A percentile compares a stretch with the other conserved stretches of the same genome.
phyloP scores from a whole-genome alignment of 2,797 vertebrate species.

The Halcyon leucocephala region DNA sequence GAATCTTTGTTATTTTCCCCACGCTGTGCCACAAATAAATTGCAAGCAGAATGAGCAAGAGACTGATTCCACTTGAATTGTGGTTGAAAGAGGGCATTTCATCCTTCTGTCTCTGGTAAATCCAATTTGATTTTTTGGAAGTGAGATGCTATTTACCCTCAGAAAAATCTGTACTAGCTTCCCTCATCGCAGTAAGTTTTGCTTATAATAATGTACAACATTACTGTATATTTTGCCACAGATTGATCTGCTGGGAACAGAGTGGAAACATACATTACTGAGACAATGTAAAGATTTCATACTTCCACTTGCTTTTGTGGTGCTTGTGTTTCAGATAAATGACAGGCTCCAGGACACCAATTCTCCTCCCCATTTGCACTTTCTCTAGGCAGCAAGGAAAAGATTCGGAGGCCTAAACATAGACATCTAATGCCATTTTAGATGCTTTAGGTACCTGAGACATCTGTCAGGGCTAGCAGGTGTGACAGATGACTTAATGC shows the following conservation, averaged over 20 bases:
- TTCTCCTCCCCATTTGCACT: not conserved
- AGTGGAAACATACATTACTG: slow-evolving; percentile 12
- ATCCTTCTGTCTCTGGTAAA: not conserved
- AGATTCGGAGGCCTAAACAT: not conserved
- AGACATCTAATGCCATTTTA: slow-evolving; percentile 15
- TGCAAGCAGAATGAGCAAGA: not conserved
- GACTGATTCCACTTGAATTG: not conserved
- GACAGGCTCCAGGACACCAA: not conserved
- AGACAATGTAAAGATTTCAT: slow-evolving; percentile 47
- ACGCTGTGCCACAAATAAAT: not conserved
- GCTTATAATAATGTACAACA: not conserved
- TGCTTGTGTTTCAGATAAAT: slow-evolving; percentile 2
- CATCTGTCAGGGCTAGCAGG: slow-evolving; percentile 40
- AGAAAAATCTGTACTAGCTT: not conserved
- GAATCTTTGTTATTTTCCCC: not conserved
- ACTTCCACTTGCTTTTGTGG: not conserved
- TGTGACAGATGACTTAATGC: slow-evolving; percentile 58
- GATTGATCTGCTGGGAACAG: not conserved
- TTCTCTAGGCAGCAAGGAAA: not conserved
- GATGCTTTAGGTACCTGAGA: slow-evolving; percentile 38
- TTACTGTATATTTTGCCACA: not conserved
- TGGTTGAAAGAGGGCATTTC: not conserved
- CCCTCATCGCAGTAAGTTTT: not conserved
- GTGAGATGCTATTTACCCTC: not conserved
- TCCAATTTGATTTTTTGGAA: not conserved